phyloP scores from a whole-genome alignment of 2,888 invertebrate genomes.

The Tethea ocularis region DNA sequence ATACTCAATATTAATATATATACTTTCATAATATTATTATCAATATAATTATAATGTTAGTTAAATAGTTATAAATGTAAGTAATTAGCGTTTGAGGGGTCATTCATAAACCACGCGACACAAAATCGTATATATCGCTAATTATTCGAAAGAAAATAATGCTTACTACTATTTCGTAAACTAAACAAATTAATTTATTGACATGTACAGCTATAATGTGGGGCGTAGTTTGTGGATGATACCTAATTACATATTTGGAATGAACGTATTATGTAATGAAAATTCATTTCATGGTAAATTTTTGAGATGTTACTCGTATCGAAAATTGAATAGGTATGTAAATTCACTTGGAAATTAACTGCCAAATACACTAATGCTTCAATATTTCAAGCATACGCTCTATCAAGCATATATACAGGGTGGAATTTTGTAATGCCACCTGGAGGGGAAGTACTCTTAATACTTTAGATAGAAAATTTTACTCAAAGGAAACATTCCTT shows the following conservation, averaged over 20 bases:
- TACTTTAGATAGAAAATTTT: too few species aligned
- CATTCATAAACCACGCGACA: slow-evolving; percentile 14
- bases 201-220: background rate
- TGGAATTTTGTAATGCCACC: too few species aligned
- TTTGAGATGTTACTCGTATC: slow-evolving; percentile 4
- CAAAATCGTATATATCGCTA: background rate
- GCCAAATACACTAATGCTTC: background rate
- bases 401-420: too few species aligned
- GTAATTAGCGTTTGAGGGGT: slow-evolving; percentile 26
- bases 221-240: slow-evolving; percentile 6
- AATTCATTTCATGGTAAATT: slow-evolving; percentile 1
- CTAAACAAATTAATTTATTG: background rate
- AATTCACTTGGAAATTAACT: slow-evolving; percentile 34
- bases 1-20: slow-evolving; percentile 24
- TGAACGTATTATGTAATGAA: slow-evolving; percentile 8
- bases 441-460: too few species aligned
- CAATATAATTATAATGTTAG: slow-evolving; percentile 29
- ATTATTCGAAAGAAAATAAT: background rate
- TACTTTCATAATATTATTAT: slow-evolving; percentile 30
- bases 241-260: slow-evolving; percentile 7
- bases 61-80: slow-evolving; percentile 37
- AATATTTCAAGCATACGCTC: too few species aligned
- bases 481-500: too few species aligned
- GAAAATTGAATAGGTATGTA: slow-evolving; percentile 16
- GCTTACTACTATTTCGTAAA: background rate